Percentiles rank a stretch among this genome's conserved stretches.
Conservation (phyloP, 35 echinoderm and acorn worm species). For the Acanthaster planci region DNA sequence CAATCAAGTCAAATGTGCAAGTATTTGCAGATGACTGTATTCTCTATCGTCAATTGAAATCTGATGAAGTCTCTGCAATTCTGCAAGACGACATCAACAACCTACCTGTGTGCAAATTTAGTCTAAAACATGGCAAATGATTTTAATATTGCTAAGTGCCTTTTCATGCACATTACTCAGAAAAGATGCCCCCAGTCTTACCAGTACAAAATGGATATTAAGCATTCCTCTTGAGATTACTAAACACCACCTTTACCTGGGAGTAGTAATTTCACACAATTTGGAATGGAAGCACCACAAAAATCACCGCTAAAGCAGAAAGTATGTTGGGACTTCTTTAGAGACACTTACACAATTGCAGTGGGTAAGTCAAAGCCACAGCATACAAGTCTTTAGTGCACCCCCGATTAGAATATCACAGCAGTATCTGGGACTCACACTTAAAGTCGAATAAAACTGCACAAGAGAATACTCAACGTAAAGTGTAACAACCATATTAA, state of each 20-base stretch:
- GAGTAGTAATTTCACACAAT: constrained; percentile 15
- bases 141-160: constrained; percentile 9
- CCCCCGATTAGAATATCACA: not conserved
- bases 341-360: constrained; percentile 8
- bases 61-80: not conserved
- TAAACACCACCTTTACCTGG: constrained; percentile 22
- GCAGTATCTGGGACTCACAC: not conserved
- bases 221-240: not conserved
- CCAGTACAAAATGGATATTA: constrained; percentile 1
- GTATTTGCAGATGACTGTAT: constrained; percentile 50
- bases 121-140: constrained; percentile 38
- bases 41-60: constrained; percentile 24
- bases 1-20: not conserved
- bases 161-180: constrained; percentile 11
- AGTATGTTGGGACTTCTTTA: constrained; percentile 25
- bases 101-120: not conserved
- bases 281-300: constrained; percentile 36
- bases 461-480: not conserved
- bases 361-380: constrained; percentile 5
- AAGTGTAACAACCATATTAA: not conserved
- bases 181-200: not conserved
- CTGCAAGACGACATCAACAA: constrained; percentile 25
- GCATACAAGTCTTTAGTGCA: constrained; percentile 34
- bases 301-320: constrained; percentile 9
- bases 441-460: constrained; percentile 25